phyloP scores from a whole-genome alignment of 2,113 vertebrate genomes.

The Tachysurus vachellii region DNA sequence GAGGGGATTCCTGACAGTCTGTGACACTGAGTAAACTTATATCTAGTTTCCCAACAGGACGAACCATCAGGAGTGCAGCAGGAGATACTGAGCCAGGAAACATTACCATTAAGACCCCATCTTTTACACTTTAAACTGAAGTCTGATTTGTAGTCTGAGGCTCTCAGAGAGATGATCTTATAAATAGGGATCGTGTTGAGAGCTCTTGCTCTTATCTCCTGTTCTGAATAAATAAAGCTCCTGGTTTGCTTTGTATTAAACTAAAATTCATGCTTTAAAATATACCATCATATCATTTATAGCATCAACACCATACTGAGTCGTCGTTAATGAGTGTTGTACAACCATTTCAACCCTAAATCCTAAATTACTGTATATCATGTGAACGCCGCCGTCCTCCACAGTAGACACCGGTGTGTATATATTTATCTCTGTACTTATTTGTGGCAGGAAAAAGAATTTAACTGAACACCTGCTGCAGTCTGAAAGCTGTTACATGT shows the following conservation, averaged over 20 bases:
- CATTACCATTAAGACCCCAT: too few relatives aligned
- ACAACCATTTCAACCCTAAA: background rate
- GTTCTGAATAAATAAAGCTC: background rate
- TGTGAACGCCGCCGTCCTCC: background rate
- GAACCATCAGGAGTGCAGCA: background rate
- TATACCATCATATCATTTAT: background rate
- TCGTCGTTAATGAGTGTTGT: background rate
- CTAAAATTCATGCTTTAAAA: background rate
- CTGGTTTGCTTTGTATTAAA: background rate
- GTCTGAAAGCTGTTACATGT: background rate
- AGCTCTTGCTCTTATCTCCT: background rate
- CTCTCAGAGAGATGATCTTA: constrained; percentile 1
- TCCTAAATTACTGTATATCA: too few relatives aligned
- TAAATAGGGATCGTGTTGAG: background rate
- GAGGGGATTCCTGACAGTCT: background rate
- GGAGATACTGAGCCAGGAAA: background rate
- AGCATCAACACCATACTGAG: background rate
- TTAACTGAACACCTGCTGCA: constrained; percentile 22
- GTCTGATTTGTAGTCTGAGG: background rate
- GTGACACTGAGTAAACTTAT: background rate
- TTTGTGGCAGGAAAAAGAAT: background rate
- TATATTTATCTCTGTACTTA: background rate
- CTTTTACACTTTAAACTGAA: background rate
- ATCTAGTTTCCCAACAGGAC: background rate
- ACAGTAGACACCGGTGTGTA: background rate